Evolutionary conservation across 2,888 invertebrate genomes (phyloP), one percentile per base, ranked within the genome.

Genomic region (Conomelus anceps): DNA sequence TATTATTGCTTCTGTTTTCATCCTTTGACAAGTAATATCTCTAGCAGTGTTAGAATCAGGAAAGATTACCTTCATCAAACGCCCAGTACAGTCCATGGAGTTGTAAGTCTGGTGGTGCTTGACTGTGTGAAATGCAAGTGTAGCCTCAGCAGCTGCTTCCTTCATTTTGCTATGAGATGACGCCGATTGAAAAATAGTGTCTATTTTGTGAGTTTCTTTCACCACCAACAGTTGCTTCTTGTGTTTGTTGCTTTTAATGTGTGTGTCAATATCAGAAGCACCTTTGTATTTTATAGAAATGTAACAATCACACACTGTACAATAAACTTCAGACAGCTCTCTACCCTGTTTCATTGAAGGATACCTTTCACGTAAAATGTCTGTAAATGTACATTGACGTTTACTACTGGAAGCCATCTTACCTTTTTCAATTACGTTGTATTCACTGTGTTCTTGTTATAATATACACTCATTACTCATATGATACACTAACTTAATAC

Each of bases 1-100:
- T 23, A 91, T 89, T 85, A 91, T 90, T 63, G 91, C 91, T 86
- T 89, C 89, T 22, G 90, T 86, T 89, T 90, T 89, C 6, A 22
- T 89, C n/a, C 85, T 84, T 22, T 23, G 29, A 85, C 85, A 22
- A 23, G 89, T 24, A 29, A 85, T 85, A 24, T 89, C 85, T 89
- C 85, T 89, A 22, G 89, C 89, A 26, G 24, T 89, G 24, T 89
- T 24, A 85, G 85, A 89, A 85, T 89, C 89, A 89, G 24, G 84
- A 29, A 89, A 85, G n/a, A 89, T n/a, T 26, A 85, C 84, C 84
- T 89, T 89, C 84, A 26, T 85, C 85, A 89, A 89, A 89, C 22
- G 26, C 23, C 26, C 24, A 85, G 89, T 89, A 22, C 85, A 89
- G 29, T 85, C 85, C 84, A 85, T 89, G 84, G 89, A 85, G 26